Evolutionary conservation across 2,888 invertebrate genomes (phyloP), one percentile per base, ranked within the genome.

Genomic region (Sinodicranocentrus sp.): DNA sequence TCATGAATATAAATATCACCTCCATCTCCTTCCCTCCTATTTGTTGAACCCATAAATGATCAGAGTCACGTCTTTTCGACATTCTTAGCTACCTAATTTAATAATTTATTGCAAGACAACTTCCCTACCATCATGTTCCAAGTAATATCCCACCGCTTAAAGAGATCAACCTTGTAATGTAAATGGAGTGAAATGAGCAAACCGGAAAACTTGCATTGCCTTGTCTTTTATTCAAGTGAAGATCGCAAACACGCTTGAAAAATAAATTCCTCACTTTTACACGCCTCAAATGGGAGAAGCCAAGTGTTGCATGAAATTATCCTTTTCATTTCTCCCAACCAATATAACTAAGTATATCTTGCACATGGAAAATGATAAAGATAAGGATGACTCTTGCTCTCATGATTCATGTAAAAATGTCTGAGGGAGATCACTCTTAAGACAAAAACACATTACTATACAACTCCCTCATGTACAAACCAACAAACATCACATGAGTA

Each of bases 231-330:
- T 8, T 39, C 8, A 8, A 39, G n/a, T n/a, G n/a, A n/a, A n/a
- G n/a, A n/a, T 39, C 39, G 3, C 6, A 54, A 21, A 21, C 13
- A 21, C 54, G 2, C 1, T 39, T 39, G 13, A 39, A 39, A 59
- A 25, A 26, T 59, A 26, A 6, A 28, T 54, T 54, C 21, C 15
- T 21, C 28, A 2, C 48, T 8, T 63, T 48, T 26, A 28, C 39
- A 48, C 48, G 48, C 5, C 2, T 61, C 2, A 28, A 28, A 23
- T 25, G 17, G 17, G 33, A 28, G 67, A 76, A 76, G 67, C 54
- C 67, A 76, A 76, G 77, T 78, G 77, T 78, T 78, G 68, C 77
- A 78, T 78, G 70, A 78, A 78, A 78, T 78, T 59, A 78, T 70
- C 77, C 59, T 61, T 33, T 43, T 78, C 76, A 68, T 77, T 77